phyloP scores from a whole-genome alignment of 1,140 invertebrate genomes.

The Drosophila sucinea region DNA sequence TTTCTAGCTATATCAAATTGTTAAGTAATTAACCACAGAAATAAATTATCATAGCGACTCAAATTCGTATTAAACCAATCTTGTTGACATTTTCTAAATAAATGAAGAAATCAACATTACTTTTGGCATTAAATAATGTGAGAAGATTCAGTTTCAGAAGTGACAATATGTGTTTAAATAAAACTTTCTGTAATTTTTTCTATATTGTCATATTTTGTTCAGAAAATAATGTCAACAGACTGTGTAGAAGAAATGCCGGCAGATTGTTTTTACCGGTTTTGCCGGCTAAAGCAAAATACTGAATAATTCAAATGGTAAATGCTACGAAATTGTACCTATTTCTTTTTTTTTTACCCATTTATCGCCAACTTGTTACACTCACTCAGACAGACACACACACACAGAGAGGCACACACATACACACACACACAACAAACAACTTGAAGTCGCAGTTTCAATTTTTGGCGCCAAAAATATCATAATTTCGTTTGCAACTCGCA shows the following conservation, averaged over 20 bases:
- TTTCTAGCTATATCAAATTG: too few relatives aligned
- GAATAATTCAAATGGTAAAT: background rate
- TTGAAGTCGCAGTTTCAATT: constrained; percentile 36
- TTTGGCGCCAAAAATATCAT: constrained; percentile 72
- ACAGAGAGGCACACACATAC: constrained; percentile 17
- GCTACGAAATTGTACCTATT: background rate
- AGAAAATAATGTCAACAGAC: too few relatives aligned
- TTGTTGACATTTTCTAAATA: too few relatives aligned
- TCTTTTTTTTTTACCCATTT: constrained; percentile 16
- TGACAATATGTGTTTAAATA: too few relatives aligned
- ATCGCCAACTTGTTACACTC: constrained; percentile 61
- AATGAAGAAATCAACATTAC: too few relatives aligned
- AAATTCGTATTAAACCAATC: too few relatives aligned
- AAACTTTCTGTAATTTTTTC: too few relatives aligned
- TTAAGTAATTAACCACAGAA: too few relatives aligned
- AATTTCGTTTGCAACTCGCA: constrained; percentile 27
- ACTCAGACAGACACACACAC: constrained; percentile 27
- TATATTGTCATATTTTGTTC: too few relatives aligned
- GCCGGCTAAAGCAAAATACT: background rate
- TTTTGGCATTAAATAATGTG: too few relatives aligned
- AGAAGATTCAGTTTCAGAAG: too few relatives aligned
- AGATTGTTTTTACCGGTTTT: background rate
- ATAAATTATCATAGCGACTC: too few relatives aligned
- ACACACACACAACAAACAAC: constrained; percentile 24
- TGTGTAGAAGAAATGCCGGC: background rate